A percentile compares a stretch with the other conserved stretches of the same genome.
Conservation (phyloP, 2,888 invertebrate species). For the Agrotis puta region DNA sequence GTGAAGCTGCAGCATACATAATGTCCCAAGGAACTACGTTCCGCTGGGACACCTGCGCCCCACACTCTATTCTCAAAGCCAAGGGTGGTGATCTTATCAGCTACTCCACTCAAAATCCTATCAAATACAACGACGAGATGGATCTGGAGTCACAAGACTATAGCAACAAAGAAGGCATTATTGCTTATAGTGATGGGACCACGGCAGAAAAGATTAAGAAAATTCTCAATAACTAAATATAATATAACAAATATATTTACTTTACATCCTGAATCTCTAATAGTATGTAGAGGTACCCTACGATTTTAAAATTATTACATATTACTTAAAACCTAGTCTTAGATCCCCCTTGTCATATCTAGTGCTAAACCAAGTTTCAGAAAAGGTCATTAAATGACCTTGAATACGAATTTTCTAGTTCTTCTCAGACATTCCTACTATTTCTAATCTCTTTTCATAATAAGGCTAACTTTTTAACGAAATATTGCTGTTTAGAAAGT, state of each 20-base stretch:
- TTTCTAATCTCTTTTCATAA: conserved; percentile 20
- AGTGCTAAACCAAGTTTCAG: not conserved
- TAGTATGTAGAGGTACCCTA: conserved; percentile 37
- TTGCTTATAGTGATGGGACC: conserved; percentile 76
- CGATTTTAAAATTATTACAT: conserved; percentile 22
- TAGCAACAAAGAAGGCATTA: conserved; percentile 83
- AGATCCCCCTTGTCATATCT: conserved; percentile 12
- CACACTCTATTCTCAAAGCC: conserved; percentile 95
- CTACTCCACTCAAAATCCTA: conserved; percentile 71
- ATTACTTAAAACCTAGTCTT: conserved; percentile 21
- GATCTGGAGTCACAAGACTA: conserved; percentile 77
- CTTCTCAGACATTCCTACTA: conserved; percentile 23
- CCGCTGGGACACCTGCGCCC: conserved; percentile 98
- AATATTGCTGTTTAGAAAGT: conserved; percentile 40
- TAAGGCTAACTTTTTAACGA: conserved; percentile 38
- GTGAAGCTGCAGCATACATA: conserved; percentile 92
- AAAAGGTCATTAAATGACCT: conserved; percentile 35
- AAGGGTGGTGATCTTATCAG: conserved; percentile 94
- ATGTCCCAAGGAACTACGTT: conserved; percentile 95
- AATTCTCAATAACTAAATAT: conserved; percentile 56
- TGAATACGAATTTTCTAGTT: conserved; percentile 13
- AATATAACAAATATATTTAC: not conserved
- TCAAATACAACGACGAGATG: conserved; percentile 80
- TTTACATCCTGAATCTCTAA: conserved; percentile 20
- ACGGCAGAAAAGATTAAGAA: conserved; percentile 73